These are phyloP conservation scores for Bicyclus anynana DNA, from an alignment of 1,140 invertebrate genomes.

Conservation along the genomic window DNA sequence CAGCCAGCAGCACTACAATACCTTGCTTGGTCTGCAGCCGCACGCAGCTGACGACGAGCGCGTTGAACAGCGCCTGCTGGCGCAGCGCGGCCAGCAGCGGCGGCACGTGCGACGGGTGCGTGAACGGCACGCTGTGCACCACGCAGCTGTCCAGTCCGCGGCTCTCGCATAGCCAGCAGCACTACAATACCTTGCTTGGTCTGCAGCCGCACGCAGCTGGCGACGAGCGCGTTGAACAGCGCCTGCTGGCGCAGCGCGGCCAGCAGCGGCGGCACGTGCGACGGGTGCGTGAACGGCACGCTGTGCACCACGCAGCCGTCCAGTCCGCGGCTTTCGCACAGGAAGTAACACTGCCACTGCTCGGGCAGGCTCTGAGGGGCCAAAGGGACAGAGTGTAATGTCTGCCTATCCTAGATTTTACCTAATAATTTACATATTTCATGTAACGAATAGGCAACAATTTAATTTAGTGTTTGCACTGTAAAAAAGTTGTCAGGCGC, in stretches of 20 bases:
- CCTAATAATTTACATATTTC: no score
- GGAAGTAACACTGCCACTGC: constrained; percentile 95
- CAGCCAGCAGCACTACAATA: no score
- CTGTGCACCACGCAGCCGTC: constrained; percentile 88
- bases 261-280: constrained; percentile 93
- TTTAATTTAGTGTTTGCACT: no score
- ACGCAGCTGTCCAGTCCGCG: constrained; percentile 87
- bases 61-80: constrained; percentile 95
- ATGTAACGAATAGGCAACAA: no score
- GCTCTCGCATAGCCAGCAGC: constrained; percentile 94
- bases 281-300: constrained; percentile 95
- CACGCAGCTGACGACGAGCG: constrained; percentile 92
- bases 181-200: constrained; percentile 83
- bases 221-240: constrained; percentile 92
- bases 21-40: constrained; percentile 86
- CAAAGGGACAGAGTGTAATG: no score
- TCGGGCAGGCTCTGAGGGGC: constrained; percentile 87
- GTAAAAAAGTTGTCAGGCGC: no score
- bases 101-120: constrained; percentile 95
- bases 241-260: constrained; percentile 92
- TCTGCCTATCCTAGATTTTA: no score
- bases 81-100: no score
- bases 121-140: constrained; percentile 92
- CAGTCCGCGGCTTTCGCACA: constrained; percentile 89
- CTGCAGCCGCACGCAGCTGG: constrained; percentile 90